Base-by-base conservation (phyloP, 2,797 vertebrate species). In the Enoplosus armatus region DNA sequence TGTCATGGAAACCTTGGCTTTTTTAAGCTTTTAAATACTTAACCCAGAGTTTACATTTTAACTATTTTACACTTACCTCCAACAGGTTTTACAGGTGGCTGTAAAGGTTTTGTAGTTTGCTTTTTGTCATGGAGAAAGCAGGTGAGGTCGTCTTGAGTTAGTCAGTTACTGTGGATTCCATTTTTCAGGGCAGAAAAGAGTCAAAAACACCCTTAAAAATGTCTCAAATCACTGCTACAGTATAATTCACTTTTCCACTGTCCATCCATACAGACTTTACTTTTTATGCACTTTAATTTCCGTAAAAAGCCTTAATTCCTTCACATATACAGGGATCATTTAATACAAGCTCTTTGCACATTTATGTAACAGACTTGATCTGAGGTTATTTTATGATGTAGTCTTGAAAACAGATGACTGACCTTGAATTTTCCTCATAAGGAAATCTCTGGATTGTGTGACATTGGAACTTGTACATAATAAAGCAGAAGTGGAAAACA, bases 281-380 rank as follows among this genome's bases (percentile, higher is more conserved):
- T 14, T 59, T 74, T 27, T 35, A 74, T 86, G 88, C 89, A 91
- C 86, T 87, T 90, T 85, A 84, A 31, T 27, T 58, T 22, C 41
- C 22, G 43, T 43, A 26, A 67, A 68, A 67, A 35, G 60, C 53
- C 41, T 81, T 29, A 0, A 8, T 27, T 60, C 72, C 22, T 59
- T 29, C 14, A 61, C 29, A 41, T 15, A 11, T 69, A 43, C 83
- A 66, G 59, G 29, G 64, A 77, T 47, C 20, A 64, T 80, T 83
- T 67, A 39, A 22, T 8, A 77, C 51, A 55, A 59, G 33, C 65
- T 76, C 29, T 84, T 87, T 88, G 85, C 66, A 90, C 79, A 63
- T 84, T 82, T 61, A 61, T 61, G 1, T n/a, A 66, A 79, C 64
- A 69, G 20, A 72, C 39, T 0, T 35, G 31, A 27, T 43, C 55